Percentiles rank a stretch among this genome's conserved stretches.
Evolutionary conservation across 1,140 invertebrate species (phyloP).

Genomic region (Drosophila gunungcola): DNA sequence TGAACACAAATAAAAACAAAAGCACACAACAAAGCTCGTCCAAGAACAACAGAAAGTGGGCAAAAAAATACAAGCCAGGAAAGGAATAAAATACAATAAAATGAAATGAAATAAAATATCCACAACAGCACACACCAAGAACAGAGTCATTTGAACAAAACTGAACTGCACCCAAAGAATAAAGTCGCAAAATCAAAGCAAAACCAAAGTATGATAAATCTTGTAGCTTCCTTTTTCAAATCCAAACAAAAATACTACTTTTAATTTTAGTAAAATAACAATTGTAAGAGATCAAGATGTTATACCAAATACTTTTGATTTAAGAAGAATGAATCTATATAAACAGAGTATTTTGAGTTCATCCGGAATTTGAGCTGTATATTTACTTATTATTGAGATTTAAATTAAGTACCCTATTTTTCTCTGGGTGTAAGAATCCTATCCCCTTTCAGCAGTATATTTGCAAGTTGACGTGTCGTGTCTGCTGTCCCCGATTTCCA

Average conservation of each 20-base stretch:
- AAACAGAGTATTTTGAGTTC: too few relatives aligned
- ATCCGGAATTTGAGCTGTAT: too few relatives aligned
- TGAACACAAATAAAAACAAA: conserved; percentile 82
- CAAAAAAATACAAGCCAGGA: conserved; percentile 46
- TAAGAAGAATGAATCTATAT: too few relatives aligned
- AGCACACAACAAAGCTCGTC: conserved; percentile 63
- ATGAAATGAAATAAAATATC: conserved; percentile 78
- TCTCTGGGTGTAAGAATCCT: conserved; percentile 6
- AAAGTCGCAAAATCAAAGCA: background rate
- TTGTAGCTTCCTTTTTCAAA: too few relatives aligned
- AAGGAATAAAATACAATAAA: conserved; percentile 81
- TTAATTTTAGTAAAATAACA: too few relatives aligned
- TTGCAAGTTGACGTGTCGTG: conserved; percentile 75
- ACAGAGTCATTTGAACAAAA: conserved; percentile 53
- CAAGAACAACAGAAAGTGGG: conserved; percentile 70
- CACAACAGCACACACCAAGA: conserved; percentile 42
- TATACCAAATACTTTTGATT: too few relatives aligned
- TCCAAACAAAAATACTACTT: too few relatives aligned
- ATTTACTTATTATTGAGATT: too few relatives aligned
- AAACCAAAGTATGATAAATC: background rate
- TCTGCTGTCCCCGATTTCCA: conserved; percentile 59
- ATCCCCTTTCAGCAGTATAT: conserved; percentile 51
- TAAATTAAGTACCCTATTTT: background rate
- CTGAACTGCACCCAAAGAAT: conserved; percentile 4
- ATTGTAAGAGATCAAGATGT: too few relatives aligned